A percentile compares a stretch with the other conserved stretches of the same genome.
These are phyloP conservation scores for Noctua comes DNA, from an alignment of 2,888 invertebrate genomes.

Conservation along the genomic window DNA sequence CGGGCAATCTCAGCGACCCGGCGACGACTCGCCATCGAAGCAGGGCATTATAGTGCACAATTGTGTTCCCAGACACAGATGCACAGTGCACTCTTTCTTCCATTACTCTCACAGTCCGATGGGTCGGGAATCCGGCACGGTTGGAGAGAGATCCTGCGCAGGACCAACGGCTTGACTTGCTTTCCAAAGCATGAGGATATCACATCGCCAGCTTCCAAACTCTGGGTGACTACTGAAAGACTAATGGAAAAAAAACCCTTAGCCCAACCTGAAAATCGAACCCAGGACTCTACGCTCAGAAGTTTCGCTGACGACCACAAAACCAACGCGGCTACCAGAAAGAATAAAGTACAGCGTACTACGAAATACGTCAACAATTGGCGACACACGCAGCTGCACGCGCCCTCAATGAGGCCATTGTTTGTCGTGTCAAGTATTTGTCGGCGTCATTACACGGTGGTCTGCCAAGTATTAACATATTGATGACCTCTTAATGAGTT, in stretches of 20 bases:
- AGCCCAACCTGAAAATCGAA: background rate
- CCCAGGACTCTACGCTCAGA: too few relatives aligned
- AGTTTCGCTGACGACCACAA: background rate
- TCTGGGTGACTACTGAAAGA: background rate
- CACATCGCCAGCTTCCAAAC: background rate
- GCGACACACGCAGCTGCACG: slow-evolving; percentile 81
- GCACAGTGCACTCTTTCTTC: background rate
- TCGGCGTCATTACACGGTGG: slow-evolving; percentile 74
- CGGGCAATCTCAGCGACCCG: background rate
- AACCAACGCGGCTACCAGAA: background rate
- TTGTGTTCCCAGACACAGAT: background rate
- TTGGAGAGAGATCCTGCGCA: background rate
- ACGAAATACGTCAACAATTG: background rate
- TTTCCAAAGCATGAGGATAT: background rate
- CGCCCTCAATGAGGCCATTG: slow-evolving; percentile 84
- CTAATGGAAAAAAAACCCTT: background rate
- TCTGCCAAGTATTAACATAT: slow-evolving; percentile 78
- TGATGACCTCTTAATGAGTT: slow-evolving; percentile 83
- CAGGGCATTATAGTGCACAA: background rate
- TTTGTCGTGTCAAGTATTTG: slow-evolving; percentile 66
- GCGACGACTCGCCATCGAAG: background rate
- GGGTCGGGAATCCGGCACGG: too few relatives aligned
- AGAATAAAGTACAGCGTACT: background rate
- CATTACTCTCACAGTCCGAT: background rate
- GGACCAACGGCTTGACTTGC: background rate